These are phyloP conservation scores for Argyrosomus japonicus DNA, from an alignment of 2,113 vertebrate genomes.

Conservation along the genomic window DNA sequence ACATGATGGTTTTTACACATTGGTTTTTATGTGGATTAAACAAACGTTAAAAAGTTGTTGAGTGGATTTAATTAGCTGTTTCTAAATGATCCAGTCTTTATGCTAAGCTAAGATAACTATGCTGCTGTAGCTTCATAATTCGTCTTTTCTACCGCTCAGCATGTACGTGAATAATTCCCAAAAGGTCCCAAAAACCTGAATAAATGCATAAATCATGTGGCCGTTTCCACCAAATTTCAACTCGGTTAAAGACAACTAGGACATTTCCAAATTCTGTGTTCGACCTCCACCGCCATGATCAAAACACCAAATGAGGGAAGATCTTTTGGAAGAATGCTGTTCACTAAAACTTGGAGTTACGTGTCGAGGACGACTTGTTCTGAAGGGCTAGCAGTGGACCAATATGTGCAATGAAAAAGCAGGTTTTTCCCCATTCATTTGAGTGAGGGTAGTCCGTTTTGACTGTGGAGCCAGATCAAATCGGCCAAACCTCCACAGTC, in stretches of 20 bases:
- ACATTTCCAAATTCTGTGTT: slow-evolving; percentile 1
- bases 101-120: not conserved
- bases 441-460: too few relatives aligned
- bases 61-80: not conserved
- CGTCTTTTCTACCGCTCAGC: not conserved
- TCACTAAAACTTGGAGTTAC: not conserved
- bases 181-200: slow-evolving; percentile 1
- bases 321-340: not conserved
- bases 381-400: not conserved
- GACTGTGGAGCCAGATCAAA: too few relatives aligned
- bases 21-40: not conserved
- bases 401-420: not conserved
- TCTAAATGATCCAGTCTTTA: not conserved
- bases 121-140: not conserved
- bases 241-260: slow-evolving; percentile 2
- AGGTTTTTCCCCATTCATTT: too few relatives aligned
- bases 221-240: not conserved
- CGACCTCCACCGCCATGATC: not conserved
- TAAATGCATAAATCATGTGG: not conserved
- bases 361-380: not conserved
- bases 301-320: not conserved
- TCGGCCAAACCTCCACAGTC: too few relatives aligned
- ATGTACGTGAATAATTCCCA: not conserved
- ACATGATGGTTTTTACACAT: too few relatives aligned
- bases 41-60: not conserved